Evolutionary conservation across 1,140 invertebrate species (phyloP).

Genomic region (Halictus rubicundus): DNA sequence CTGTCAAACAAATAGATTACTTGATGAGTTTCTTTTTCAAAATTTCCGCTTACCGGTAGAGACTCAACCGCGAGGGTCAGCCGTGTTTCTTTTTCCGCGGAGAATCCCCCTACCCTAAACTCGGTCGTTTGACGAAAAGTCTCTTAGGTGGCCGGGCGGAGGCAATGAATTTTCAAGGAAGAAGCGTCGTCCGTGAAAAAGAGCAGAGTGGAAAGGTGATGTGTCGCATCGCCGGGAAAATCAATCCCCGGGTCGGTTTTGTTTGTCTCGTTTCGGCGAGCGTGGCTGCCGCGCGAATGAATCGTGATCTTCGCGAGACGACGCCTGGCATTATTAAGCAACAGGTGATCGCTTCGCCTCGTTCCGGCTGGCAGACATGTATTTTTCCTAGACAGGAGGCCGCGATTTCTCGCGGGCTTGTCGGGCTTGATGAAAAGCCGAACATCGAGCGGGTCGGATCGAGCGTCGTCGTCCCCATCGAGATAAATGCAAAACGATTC

Average conservation of each 20-base stretch:
- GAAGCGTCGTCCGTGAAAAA: too few relatives aligned
- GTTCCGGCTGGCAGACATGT: not conserved
- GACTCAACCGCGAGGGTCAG: too few relatives aligned
- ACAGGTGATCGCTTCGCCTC: constrained; percentile 54
- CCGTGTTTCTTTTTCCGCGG: too few relatives aligned
- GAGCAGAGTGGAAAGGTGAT: too few relatives aligned
- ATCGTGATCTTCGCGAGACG: constrained; percentile 40
- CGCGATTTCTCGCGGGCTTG: not conserved
- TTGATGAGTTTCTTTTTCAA: too few relatives aligned
- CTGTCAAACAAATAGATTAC: too few relatives aligned
- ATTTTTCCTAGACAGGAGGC: not conserved
- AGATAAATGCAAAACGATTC: constrained; percentile 39
- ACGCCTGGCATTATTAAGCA: constrained; percentile 48
- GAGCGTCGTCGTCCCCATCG: not conserved
- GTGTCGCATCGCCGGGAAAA: not conserved
- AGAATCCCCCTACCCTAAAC: too few relatives aligned
- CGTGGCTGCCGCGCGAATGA: constrained; percentile 15
- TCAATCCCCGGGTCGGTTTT: not conserved
- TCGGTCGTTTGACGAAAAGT: too few relatives aligned
- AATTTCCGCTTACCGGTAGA: too few relatives aligned
- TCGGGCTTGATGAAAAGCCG: not conserved
- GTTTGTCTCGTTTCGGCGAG: not conserved
- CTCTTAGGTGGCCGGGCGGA: too few relatives aligned
- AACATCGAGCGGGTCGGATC: not conserved
- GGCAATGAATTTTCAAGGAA: too few relatives aligned